Base-by-base conservation (phyloP, 2,113 vertebrate species). In the Antechinus stuartii region DNA sequence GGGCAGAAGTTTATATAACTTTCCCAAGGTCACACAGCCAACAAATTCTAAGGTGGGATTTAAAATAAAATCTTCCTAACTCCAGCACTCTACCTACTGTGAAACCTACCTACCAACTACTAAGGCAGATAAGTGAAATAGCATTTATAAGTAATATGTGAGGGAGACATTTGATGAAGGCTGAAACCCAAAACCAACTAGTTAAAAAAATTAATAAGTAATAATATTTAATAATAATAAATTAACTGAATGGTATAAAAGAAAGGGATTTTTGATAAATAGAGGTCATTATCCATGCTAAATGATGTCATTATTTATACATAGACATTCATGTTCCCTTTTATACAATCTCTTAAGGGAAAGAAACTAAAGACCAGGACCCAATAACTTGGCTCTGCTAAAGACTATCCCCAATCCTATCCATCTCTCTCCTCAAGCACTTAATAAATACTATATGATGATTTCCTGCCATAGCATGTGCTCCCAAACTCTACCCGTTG, bases 361-460 rank as follows among this genome's bases (percentile, higher is more conserved):
- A 92, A 96, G 55, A 91, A 50, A n/a, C 91, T 55, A 53, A 56
- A 91, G 55, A n/a, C 91, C 84, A 61, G 56, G 94, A 90, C 2
- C 1, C 92, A 91, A 93, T 94, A 52, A 76, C 90, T 96, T 94
- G 92, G 57, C 22, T 92, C 12, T 68, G 3, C 30, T 16, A 68
- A 11, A 4, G 3, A 16, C 30, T 68, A n/a, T 19, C 16, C 61
- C 30, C 61, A 30, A 11, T 10, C 56, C 26, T 57, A 10, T 57
- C 12, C 61, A 3, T 27, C 2, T 30, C 57, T 27, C 61, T 76
- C 35, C 19, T 42, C 68, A 84, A 2, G 61, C 95, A 94, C 90
- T 0, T 94, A 90, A 94, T 96, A 97, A 98, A 97, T 92, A 97
- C 93, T 56, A 22, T 93, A 89, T 42, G 96, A 94, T 94, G 95